Percentiles rank a stretch among this genome's conserved stretches.
These are phyloP conservation scores for Pungitius pungitius DNA, from an alignment of 2,113 vertebrate species.

Conservation along the genomic window DNA sequence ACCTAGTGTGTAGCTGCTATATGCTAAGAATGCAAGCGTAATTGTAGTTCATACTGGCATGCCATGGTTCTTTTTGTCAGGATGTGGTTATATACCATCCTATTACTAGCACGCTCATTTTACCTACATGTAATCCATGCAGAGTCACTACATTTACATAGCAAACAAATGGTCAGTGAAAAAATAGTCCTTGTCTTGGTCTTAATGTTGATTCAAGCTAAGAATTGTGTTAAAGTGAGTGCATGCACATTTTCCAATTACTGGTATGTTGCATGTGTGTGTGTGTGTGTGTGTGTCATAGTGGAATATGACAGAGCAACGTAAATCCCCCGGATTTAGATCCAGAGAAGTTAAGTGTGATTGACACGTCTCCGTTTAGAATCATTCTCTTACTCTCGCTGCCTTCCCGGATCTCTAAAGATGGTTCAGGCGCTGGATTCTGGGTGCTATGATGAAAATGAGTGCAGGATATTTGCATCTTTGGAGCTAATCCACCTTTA, in stretches of 20 bases:
- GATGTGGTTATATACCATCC: background rate
- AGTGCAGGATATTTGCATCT: conserved; percentile 68
- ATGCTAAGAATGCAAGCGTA: background rate
- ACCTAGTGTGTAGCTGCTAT: background rate
- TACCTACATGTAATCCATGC: background rate
- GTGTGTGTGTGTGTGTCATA: conserved; percentile 53
- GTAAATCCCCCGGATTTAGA: conserved; percentile 38
- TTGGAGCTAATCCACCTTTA: conserved; percentile 70
- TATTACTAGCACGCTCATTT: background rate
- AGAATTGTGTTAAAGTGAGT: background rate
- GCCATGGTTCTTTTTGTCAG: background rate
- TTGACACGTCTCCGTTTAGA: conserved; percentile 43
- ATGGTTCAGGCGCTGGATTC: conserved; percentile 42
- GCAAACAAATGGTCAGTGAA: background rate
- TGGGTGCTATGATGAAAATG: conserved; percentile 60
- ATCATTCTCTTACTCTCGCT: conserved; percentile 6
- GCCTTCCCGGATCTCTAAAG: conserved; percentile 48
- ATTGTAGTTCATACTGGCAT: background rate
- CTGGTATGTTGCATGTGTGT: conserved; percentile 28
- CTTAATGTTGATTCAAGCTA: background rate
- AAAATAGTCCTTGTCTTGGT: background rate
- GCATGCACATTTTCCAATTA: conserved; percentile 10
- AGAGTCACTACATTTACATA: background rate
- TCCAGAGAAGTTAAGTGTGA: conserved; percentile 44
- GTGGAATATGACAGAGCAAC: conserved; percentile 25